Evolutionary conservation across 2,888 invertebrate species (phyloP), one percentile per base, ranked within the genome.

Genomic region (Andrena haemorrhoa): DNA sequence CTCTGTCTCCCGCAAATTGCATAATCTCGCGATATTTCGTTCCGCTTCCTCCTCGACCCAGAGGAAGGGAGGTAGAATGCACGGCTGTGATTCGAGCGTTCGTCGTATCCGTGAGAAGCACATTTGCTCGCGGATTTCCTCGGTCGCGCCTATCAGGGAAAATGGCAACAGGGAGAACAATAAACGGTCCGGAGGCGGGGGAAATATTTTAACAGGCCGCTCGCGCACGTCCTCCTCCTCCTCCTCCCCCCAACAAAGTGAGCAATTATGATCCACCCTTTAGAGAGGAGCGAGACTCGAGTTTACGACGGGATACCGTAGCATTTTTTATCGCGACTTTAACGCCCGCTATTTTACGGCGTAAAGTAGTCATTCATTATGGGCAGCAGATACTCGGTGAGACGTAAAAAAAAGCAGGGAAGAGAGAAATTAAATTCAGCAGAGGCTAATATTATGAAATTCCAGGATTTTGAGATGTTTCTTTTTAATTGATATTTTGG

Each of bases 161-260:
- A 86, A 87, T 79, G 74, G 87, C 78, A 84, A 84, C 79, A 82
- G 65, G 73, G 85, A 82, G 87, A 77, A 79, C 86, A 86, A 86
- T 86, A 86, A 86, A 86, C 87, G 81, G 68, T 72, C 58, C 51
- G 23, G 65, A 76, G 69, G 65, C 78, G 75, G 74, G 71, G 82
- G 76, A 86, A 86, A 86, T 86, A 87, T 86, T 86, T 86, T 86
- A 86, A 82, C 87, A 74, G 72, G 69, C 68, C 56, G 56, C 63
- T 56, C 72, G 53, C 31, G 10, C 20, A 26, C 64, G 23, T 33
- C 73, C 10, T 23, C 56, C 66, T 60, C 41, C 66, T 60, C 41
- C 41, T 16, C 12, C 41, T 16, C 41, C 1, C 41, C 41, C 16
- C 75, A 70, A 78, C 86, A 68, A 82, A 84, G 76, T 82, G 84